Percentiles rank a stretch among this genome's conserved stretches.
Conservation (phyloP, 2,797 vertebrate species). For the Pachyuromys duprasi region DNA sequence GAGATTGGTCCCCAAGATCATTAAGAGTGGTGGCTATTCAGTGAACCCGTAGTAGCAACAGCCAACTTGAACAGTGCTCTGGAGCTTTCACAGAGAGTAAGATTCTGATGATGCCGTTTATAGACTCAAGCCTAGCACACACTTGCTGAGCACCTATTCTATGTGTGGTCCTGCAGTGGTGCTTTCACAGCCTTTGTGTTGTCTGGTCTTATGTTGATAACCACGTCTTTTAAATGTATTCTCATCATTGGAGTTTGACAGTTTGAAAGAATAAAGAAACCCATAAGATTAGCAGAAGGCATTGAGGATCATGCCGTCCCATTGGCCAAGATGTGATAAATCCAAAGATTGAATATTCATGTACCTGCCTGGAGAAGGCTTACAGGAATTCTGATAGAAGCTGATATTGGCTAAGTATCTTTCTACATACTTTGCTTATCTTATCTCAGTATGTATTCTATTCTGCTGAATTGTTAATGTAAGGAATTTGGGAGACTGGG, state of each 20-base stretch:
- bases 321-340: neutral
- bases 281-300: neutral
- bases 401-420: neutral
- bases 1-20: neutral
- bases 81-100: neutral
- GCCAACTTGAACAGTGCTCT: neutral
- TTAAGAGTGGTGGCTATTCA: accelerated
- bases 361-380: neutral
- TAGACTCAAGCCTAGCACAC: neutral
- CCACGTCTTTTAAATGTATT: neutral
- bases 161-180: accelerated
- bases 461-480: neutral
- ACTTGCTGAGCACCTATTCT: neutral
- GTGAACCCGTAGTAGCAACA: neutral
- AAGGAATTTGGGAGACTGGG: neutral
- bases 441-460: neutral
- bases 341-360: neutral
- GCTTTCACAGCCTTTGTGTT: neutral
- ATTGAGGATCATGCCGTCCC: neutral
- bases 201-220: neutral
- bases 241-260: neutral
- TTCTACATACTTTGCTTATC: neutral
- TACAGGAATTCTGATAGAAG: neutral
- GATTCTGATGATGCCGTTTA: neutral
- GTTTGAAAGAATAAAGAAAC: neutral